These are phyloP conservation scores for Lamellibrachia luymesi DNA, from an alignment of 1,140 invertebrate genomes.

Conservation along the genomic window DNA sequence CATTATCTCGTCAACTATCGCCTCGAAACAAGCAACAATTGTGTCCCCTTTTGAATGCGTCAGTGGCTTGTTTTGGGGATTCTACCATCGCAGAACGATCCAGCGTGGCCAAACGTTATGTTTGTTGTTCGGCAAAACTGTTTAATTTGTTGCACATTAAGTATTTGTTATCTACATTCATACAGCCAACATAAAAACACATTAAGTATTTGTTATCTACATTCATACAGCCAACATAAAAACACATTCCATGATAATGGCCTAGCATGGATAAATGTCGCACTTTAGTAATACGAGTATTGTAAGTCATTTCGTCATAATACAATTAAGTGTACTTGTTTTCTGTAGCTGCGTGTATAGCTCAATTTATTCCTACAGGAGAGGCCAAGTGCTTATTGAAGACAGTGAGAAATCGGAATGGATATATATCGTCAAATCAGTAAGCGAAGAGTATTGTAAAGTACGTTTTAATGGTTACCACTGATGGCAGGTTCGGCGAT, in stretches of 20 bases:
- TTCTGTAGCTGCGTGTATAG: neutral
- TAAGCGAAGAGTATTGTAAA: conserved; percentile 27
- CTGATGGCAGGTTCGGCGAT: too few relatives aligned
- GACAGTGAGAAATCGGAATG: conserved; percentile 43
- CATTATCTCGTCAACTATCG: too few relatives aligned
- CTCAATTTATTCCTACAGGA: conserved; percentile 26
- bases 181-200: too few relatives aligned
- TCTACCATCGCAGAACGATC: neutral
- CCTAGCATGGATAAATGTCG: neutral
- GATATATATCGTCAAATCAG: conserved; percentile 50
- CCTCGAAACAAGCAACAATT: too few relatives aligned
- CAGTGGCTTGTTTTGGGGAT: too few relatives aligned
- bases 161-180: too few relatives aligned
- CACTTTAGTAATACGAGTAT: too few relatives aligned
- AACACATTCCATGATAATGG: neutral
- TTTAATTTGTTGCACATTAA: too few relatives aligned
- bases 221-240: neutral
- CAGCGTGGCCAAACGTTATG: neutral
- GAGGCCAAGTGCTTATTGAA: conserved; percentile 39
- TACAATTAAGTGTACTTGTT: too few relatives aligned
- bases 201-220: neutral
- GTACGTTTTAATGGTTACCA: neutral
- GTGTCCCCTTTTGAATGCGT: too few relatives aligned
- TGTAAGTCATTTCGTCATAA: too few relatives aligned
- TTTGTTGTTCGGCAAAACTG: neutral